phyloP scores from a whole-genome alignment of 2,888 invertebrate species.

The Drosophila eohydei region DNA sequence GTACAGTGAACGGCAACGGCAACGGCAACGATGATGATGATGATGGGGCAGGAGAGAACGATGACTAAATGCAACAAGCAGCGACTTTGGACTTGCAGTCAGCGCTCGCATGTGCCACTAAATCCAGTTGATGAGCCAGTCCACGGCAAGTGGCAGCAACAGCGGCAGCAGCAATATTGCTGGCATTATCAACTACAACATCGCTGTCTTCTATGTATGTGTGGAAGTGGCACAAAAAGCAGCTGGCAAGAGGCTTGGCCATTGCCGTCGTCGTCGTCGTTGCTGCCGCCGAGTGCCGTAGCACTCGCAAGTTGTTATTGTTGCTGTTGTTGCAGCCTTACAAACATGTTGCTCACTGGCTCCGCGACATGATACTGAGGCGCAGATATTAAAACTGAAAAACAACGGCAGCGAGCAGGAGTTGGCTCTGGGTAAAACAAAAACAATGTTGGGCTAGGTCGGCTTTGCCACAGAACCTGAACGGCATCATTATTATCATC shows the following conservation, averaged over 20 bases:
- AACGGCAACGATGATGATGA: constrained; percentile 16
- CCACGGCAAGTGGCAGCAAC: constrained; percentile 68
- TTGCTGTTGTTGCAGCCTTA: constrained; percentile 53
- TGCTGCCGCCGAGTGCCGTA: constrained; percentile 63
- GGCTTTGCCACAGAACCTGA: constrained; percentile 46
- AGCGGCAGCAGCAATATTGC: constrained; percentile 40
- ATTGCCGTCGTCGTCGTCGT: not conserved
- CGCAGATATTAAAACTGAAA: constrained; percentile 66
- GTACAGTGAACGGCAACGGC: constrained; percentile 17
- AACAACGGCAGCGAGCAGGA: constrained; percentile 35
- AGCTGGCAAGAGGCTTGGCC: constrained; percentile 66
- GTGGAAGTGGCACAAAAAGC: constrained; percentile 68
- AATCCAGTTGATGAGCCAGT: constrained; percentile 75
- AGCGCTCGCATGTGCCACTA: constrained; percentile 57
- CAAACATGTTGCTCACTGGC: constrained; percentile 79
- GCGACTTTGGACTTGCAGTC: constrained; percentile 65
- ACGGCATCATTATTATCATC: constrained; percentile 69
- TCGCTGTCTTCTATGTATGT: constrained; percentile 30
- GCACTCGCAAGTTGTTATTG: constrained; percentile 61
- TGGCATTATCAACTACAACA: constrained; percentile 59
- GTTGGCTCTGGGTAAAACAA: constrained; percentile 50
- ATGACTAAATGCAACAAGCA: constrained; percentile 77
- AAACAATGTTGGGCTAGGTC: constrained; percentile 74
- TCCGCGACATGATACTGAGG: constrained; percentile 77
- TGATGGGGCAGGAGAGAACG: constrained; percentile 44